Conservation (phyloP, 2,797 vertebrate species). For the Graptemys geographica region DNA sequence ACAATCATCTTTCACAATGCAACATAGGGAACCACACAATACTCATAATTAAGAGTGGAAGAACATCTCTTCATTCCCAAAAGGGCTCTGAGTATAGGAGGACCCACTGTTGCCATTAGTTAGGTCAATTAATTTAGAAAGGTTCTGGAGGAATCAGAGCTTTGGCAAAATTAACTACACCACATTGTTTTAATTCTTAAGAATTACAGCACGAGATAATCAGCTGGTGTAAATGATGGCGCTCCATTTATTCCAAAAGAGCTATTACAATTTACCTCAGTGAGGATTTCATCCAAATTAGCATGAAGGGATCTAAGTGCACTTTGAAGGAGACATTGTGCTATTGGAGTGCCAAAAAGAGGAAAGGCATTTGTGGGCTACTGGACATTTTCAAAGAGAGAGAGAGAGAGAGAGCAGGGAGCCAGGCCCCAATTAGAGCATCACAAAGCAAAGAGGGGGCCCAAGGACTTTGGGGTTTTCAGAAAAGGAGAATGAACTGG, state of each 20-base stretch:
- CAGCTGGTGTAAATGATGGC: not conserved
- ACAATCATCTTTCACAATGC: not conserved
- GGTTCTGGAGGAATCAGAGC: not conserved
- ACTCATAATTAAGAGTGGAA: not conserved
- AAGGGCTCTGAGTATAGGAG: not conserved
- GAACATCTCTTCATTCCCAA: not conserved
- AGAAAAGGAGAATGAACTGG: not conserved
- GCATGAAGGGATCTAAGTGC: not conserved
- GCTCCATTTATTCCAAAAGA: not conserved
- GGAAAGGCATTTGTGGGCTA: not conserved
- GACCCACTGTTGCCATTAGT: not conserved
- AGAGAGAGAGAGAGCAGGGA: not conserved
- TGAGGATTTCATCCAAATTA: not conserved
- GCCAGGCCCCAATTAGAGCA: not conserved
- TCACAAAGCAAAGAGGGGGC: not conserved
- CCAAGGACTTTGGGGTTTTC: not conserved
- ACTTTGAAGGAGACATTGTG: not conserved
- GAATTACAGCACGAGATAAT: not conserved
- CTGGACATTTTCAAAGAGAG: not conserved
- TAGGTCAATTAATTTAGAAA: not conserved
- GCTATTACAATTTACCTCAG: not conserved
- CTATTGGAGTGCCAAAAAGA: not conserved
- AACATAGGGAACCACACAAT: not conserved
- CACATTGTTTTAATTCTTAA: not conserved
- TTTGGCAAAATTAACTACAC: not conserved